These are phyloP conservation scores for Erebia aethiops DNA, from an alignment of 2,888 invertebrate species.

Conservation along the genomic window DNA sequence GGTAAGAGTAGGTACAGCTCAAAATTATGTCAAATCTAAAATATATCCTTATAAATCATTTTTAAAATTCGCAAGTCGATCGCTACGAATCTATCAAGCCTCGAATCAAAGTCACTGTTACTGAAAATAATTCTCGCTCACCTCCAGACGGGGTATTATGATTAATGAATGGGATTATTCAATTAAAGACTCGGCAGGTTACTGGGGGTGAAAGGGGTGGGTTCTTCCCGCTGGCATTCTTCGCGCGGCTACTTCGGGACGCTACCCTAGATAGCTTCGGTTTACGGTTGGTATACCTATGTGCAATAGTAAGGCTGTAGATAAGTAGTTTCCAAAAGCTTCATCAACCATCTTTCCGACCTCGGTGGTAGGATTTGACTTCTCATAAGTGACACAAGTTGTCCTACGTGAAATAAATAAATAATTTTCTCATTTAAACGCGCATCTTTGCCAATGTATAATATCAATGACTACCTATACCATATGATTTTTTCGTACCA, in stretches of 20 bases:
- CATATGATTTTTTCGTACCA: no score
- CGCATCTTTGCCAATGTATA: no score
- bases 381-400: no score
- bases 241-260: slow-evolving; percentile 58
- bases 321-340: no score
- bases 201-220: slow-evolving; percentile 48
- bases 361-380: no score
- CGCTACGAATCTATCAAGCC: slow-evolving; percentile 38
- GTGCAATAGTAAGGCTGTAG: neutral
- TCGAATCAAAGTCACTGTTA: slow-evolving; percentile 47
- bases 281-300: slow-evolving; percentile 7
- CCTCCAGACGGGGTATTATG: slow-evolving; percentile 74
- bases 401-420: no score
- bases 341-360: no score
- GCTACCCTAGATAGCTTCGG: slow-evolving; percentile 46
- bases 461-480: no score
- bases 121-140: slow-evolving; percentile 78
- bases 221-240: slow-evolving; percentile 43
- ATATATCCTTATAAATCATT: neutral
- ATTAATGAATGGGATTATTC: slow-evolving; percentile 83
- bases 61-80: slow-evolving; percentile 23
- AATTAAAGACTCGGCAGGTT: slow-evolving; percentile 81
- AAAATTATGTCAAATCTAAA: no score
- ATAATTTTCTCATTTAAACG: no score
- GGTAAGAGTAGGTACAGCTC: no score